Evolutionary conservation across 2,888 invertebrate species (phyloP), one percentile per base, ranked within the genome.

Genomic region (Dryomyza anilis): DNA sequence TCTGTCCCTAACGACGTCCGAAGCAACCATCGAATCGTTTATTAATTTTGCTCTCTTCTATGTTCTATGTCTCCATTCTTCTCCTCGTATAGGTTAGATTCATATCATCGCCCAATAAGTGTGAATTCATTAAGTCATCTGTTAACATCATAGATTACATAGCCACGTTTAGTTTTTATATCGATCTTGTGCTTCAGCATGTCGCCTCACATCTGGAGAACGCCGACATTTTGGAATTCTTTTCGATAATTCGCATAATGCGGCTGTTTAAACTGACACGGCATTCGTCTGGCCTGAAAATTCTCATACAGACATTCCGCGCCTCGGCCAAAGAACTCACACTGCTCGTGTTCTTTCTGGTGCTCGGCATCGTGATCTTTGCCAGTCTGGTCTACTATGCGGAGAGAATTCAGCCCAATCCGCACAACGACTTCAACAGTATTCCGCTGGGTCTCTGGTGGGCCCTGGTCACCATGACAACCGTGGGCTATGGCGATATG

Each of bases 121-220:
- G 94, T 83, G 93, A 93, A 80, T 99, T 98, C 86, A 89, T 98
- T 84, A 94, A 93, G 83, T 95, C 91, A 81, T 97, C 97, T 69
- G 96, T 98, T 78, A 99, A 99, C 86, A 92, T 99, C 84, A 99
- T 99, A 85, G 99, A 99, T 85, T 96, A 98, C 85, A 95, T 98
- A 76, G 98, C 99, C 70, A 99, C 98, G 43, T 88, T 98, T 84
- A 97, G 96, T 83, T 99, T 99, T 87, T 99, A 98, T 88, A 92
- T 96, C 84, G 96, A 97, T 85, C 86, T 96, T 80, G 89, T 91
- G 76, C 88, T 96, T 72, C 93, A 95, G 80, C 92, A 91, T 81
- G 94, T 95, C 84, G 94, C 95, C 64, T 91, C 94, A 55, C 93
- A 95, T 81, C 86, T 96, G 72, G 95, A 95, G 86, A 96, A 96